Conservation (phyloP, 2,888 invertebrate genomes). For the Phyllotreta cruciferae region DNA sequence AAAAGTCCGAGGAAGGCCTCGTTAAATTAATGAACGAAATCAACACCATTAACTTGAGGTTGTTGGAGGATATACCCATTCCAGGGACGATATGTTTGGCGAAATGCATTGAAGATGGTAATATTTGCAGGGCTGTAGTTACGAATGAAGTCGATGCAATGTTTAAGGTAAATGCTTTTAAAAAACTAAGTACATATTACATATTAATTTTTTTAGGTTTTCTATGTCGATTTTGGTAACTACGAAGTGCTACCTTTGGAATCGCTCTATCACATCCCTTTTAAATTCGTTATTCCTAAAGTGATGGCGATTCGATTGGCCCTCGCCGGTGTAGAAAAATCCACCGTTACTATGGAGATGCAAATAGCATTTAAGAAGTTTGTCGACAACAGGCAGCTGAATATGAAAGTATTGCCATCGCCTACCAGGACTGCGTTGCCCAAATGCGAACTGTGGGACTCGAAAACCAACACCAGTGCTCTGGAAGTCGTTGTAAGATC, state of each 20-base stretch:
- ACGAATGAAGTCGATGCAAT: conserved; percentile 74
- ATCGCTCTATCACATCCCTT: conserved; percentile 78
- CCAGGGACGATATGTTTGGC: conserved; percentile 82
- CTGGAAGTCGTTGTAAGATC: conserved; percentile 64
- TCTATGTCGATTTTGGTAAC: conserved; percentile 83
- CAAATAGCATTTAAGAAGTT: conserved; percentile 76
- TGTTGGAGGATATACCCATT: conserved; percentile 71
- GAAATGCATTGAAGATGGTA: conserved; percentile 71
- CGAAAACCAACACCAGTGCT: conserved; percentile 64
- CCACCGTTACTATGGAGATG: conserved; percentile 65
- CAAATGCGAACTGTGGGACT: conserved; percentile 74
- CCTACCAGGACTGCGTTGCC: conserved; percentile 74
- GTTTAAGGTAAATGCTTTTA: conserved; percentile 64
- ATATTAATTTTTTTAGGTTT: conserved; percentile 58
- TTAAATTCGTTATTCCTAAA: conserved; percentile 73
- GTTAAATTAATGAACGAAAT: conserved; percentile 76
- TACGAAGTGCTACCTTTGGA: conserved; percentile 74
- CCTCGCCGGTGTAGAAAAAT: conserved; percentile 71
- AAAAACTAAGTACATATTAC: background rate
- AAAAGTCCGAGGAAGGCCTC: conserved; percentile 66
- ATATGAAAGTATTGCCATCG: conserved; percentile 71
- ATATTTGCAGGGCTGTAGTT: conserved; percentile 78
- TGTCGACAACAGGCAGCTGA: conserved; percentile 69
- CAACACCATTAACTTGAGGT: conserved; percentile 68
- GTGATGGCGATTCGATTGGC: conserved; percentile 80